These are phyloP conservation scores for Monopterus albus DNA, from an alignment of 2,113 vertebrate genomes.

Conservation along the genomic window DNA sequence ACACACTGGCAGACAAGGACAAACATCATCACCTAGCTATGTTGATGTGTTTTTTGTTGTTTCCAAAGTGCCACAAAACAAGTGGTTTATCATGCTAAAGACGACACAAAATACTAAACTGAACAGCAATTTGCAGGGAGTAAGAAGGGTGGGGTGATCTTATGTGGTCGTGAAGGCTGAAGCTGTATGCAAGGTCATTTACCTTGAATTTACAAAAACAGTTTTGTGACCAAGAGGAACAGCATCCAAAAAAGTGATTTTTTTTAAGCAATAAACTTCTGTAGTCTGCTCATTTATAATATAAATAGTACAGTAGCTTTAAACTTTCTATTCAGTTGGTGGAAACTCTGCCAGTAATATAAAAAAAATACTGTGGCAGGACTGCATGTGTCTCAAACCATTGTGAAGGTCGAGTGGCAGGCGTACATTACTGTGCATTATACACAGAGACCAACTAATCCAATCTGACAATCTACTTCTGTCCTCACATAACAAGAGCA, in stretches of 20 bases:
- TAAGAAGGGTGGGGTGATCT: too few species aligned
- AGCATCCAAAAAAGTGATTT: too few species aligned
- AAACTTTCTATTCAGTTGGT: not conserved
- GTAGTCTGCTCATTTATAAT: too few species aligned
- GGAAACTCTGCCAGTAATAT: not conserved
- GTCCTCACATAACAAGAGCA: constrained; percentile 3
- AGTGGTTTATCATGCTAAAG: not conserved
- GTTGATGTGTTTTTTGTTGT: not conserved
- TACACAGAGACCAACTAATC: constrained; percentile 5
- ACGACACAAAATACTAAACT: too few species aligned
- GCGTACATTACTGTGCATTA: not conserved
- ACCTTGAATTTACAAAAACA: not conserved
- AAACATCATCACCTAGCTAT: not conserved
- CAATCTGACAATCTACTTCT: too few species aligned
- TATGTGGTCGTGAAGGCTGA: too few species aligned
- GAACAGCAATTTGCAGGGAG: too few species aligned
- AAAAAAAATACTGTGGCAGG: constrained; percentile 2
- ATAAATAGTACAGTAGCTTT: not conserved
- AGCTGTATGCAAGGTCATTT: not conserved
- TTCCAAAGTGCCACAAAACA: not conserved
- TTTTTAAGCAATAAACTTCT: too few species aligned
- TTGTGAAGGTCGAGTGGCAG: not conserved
- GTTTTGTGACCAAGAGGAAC: too few species aligned
- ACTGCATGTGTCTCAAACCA: not conserved
- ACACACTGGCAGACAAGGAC: not conserved